Base-by-base conservation (phyloP, 2,888 invertebrate species). In the Bimastos eiseni region DNA sequence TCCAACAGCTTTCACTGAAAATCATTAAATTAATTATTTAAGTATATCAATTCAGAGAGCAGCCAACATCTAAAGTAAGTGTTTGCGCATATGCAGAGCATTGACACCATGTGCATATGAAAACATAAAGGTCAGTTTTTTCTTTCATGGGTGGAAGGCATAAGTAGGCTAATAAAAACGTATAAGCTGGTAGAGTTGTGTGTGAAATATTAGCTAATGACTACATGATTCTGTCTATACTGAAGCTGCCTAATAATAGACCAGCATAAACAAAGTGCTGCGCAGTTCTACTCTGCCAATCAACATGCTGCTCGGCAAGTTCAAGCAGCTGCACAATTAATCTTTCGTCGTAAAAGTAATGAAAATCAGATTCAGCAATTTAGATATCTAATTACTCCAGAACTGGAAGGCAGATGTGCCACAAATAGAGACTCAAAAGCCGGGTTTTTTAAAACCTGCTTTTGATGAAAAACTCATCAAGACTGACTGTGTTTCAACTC, bases 201-300 rank as follows among this genome's bases (percentile, higher is more conserved):
- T 30, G n/a, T n/a, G 6, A 70, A 70, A 70, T n/a, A 70, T 70
- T 70, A n/a, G 30, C 70, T n/a, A 70, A 70, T n/a, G 70, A 70
- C 70, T 70, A n/a, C n/a, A 70, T 70, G 70, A n/a, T 70, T 70
- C n/a, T 70, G 70, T 70, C 70, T n/a, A 70, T n/a, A n/a, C n/a
- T n/a, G n/a, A 70, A 70, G 17, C n/a, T 17, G 30, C 3, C 6
- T 70, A 41, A 41, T 41, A 41, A 41, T 41, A 41, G 41, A 15
- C n/a, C n/a, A 70, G n/a, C n/a, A 70, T n/a, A n/a, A 70, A 13
- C n/a, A 70, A 30, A 70, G 70, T n/a, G n/a, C 30, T 70, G 1
- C 6, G 8, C 70, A 70, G 70, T n/a, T 70, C n/a, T 70, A 70
- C 30, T 6, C 24, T 24, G 55, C 55, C 55, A 30, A 55, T n/a